Evolutionary conservation across 92 coral and sea anemone species (phyloP).

Genomic region (Umimayanthus kanabou): DNA sequence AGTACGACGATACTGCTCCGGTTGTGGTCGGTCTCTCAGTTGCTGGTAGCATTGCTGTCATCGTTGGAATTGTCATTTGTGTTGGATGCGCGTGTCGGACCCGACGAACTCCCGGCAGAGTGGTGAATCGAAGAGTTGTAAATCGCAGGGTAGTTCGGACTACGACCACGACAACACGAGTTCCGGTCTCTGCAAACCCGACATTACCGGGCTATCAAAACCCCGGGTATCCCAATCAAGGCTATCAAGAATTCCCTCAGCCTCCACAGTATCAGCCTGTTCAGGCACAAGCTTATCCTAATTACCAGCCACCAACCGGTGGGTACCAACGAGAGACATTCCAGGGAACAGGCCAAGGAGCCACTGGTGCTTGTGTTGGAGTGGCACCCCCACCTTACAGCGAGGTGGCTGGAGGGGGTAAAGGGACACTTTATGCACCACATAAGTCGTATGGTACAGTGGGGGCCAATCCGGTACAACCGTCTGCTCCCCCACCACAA

Average conservation of each 20-base stretch:
- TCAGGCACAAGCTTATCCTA: neutral
- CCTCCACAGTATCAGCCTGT: neutral
- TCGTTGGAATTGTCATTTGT: neutral
- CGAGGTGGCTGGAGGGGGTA: constrained; percentile 2
- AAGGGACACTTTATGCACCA: constrained; percentile 21
- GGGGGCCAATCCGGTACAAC: neutral
- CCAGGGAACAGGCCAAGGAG: neutral
- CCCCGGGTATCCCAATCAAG: constrained; percentile 7
- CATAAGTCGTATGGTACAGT: constrained; percentile 29
- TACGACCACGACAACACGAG: neutral
- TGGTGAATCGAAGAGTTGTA: constrained; percentile 15
- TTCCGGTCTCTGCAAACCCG: neutral
- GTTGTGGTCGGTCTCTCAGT: constrained; percentile 22
- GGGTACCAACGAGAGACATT: constrained; percentile 3
- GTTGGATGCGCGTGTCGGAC: constrained; percentile 29
- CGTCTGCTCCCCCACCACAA: constrained; percentile 26
- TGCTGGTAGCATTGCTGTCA: neutral
- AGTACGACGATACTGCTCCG: neutral
- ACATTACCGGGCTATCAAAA: constrained; percentile 8
- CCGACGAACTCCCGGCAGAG: constrained; percentile 22
- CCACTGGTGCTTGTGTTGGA: neutral
- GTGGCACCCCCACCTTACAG: constrained; percentile 29
- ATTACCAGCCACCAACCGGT: neutral
- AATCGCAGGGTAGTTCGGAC: neutral
- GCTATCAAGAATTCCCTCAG: constrained; percentile 37